Evolutionary conservation across 1,140 invertebrate species (phyloP), one percentile per base, ranked within the genome.

Genomic region (Maniola jurtina): DNA sequence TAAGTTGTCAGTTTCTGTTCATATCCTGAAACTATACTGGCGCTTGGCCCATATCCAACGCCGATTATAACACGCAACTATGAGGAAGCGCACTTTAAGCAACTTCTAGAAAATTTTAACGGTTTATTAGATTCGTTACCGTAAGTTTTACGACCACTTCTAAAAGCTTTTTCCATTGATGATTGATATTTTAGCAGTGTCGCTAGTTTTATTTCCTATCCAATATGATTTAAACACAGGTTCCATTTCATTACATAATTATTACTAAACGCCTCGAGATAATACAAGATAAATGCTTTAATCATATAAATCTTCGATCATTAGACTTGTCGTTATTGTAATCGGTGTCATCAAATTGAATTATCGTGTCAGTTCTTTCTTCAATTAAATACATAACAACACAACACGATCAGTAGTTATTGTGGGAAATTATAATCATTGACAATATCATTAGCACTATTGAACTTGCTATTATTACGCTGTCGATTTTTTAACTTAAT

Each of bases 1-100:
- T 16, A 52, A 25, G 5, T 52, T 52, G 6, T 11, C 45, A 13
- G 48, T 52, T 52, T 16, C 48, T 52, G 48, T 16, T 25, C 48
- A 52, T 52, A 52, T 52, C 48, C 48, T 52, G 48, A 52, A 8
- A 25, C 48, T 52, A 16, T 52, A n/a, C 45, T 10, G 13, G 56
- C 56, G 56, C 36, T 40, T 58, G 56, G 56, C 56, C 8, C 13
- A 25, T 38, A 40, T 58, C 56, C 56, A 58, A 52, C 14, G 56
- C 35, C 56, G 36, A 58, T 40, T 38, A 25, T 40, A 58, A 16
- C 56, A 15, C 33, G 35, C 14, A 40, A 33, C 56, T 58, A 58
- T 58, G 56, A 58, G 35, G 56, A 58, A 55, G 35, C 14, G 56
- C 14, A 58, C 35, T 40, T 16, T 9, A 40, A 45, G 5, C 9